phyloP scores from a whole-genome alignment of 2,797 vertebrate species.

The Merluccius polli region DNA sequence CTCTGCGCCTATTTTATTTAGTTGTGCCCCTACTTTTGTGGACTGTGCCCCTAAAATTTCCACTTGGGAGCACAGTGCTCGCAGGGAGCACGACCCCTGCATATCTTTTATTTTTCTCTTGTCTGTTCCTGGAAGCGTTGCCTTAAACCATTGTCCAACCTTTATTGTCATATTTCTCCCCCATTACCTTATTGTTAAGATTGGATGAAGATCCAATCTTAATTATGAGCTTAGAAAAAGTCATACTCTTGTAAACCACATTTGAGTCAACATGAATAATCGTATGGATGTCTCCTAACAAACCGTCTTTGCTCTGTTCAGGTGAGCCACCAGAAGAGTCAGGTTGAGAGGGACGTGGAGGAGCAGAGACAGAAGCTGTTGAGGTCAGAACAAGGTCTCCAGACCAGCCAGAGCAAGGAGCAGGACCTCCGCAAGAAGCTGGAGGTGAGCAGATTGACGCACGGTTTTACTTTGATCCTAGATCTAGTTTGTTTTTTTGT shows the following conservation, averaged over 20 bases:
- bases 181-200: too few species aligned
- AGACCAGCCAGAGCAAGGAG: constrained; percentile 73
- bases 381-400: constrained; percentile 74
- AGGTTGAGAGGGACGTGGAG: constrained; percentile 69
- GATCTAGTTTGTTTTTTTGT: too few species aligned
- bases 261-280: background rate
- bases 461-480: background rate
- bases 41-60: too few species aligned
- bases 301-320: constrained; percentile 43
- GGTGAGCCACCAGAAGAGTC: constrained; percentile 70
- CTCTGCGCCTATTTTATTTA: too few species aligned
- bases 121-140: background rate
- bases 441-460: constrained; percentile 70
- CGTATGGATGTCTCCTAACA: background rate
- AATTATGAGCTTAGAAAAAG: background rate
- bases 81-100: too few species aligned
- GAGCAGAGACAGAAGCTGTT: constrained; percentile 78
- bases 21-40: too few species aligned
- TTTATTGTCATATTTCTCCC: background rate
- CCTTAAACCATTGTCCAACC: background rate
- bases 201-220: too few species aligned
- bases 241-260: background rate
- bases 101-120: background rate
- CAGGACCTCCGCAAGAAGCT: constrained; percentile 73
- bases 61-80: too few species aligned